phyloP scores from a whole-genome alignment of 2,888 invertebrate genomes.

The Osmoderma eremita region DNA sequence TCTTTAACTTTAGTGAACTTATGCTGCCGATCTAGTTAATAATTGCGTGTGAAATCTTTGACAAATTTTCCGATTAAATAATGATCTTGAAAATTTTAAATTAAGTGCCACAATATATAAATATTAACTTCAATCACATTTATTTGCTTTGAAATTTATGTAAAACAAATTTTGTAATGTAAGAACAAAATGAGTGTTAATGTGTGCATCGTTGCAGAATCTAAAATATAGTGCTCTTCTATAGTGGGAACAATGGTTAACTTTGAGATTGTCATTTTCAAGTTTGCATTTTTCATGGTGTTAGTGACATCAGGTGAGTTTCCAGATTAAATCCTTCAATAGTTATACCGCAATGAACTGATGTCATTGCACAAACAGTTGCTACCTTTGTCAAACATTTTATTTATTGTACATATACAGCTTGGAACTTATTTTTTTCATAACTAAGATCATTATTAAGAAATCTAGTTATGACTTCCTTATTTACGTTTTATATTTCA shows the following conservation, averaged over 20 bases:
- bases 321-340: no score
- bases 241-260: conserved; percentile 35
- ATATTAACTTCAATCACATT: not conserved
- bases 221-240: conserved; percentile 17
- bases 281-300: conserved; percentile 33
- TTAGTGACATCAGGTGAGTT: conserved; percentile 34
- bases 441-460: no score
- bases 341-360: no score
- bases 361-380: no score
- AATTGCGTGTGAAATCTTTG: not conserved
- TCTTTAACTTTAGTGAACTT: not conserved
- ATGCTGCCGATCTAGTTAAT: not conserved
- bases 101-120: not conserved
- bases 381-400: no score
- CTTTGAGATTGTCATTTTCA: conserved; percentile 28
- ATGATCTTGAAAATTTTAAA: no score
- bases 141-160: not conserved
- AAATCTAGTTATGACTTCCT: no score
- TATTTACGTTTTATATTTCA: no score
- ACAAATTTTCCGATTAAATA: not conserved
- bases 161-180: conserved; percentile 9
- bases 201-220: conserved; percentile 10
- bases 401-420: no score
- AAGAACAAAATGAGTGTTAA: conserved; percentile 9
- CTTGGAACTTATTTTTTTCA: no score